Evolutionary conservation across 2,888 invertebrate species (phyloP), one percentile per base, ranked within the genome.

Genomic region (Tachina fera): DNA sequence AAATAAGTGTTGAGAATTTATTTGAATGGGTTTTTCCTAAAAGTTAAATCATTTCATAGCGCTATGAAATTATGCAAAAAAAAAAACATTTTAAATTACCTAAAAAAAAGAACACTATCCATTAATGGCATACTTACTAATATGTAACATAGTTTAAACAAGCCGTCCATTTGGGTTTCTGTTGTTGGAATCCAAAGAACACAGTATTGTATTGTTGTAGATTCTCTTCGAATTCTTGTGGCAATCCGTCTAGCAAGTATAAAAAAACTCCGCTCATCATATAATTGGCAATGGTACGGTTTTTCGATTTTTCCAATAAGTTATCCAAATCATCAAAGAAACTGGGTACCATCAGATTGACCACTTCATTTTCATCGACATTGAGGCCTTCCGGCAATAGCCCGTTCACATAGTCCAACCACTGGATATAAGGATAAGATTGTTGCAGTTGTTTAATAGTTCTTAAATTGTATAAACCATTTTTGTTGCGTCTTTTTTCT

Each of bases 91-190:
- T n/a, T n/a, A n/a, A n/a, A n/a, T n/a, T n/a, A n/a, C n/a, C n/a
- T n/a, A n/a, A n/a, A n/a, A n/a, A n/a, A n/a, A n/a, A n/a, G n/a
- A n/a, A 3, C 3, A 3, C 4, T 31, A 2, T 31, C 31, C 31
- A 31, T 31, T 4, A 31, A 3, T 31, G 31, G 31, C 31, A n/a
- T 72, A 88, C 89, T 88, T 92, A 96, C 96, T 96, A 96, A 90
- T 95, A 95, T 86, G 96, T 95, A 43, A 96, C 95, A 13, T 96
- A 95, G 88, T 97, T 96, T 31, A 97, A 95, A 91, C 98, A 98
- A 91, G 97, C 97, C 93, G 97, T 97, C 98, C 98, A 98, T 16
- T 98, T 94, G 60, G 97, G 95, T 91, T 97, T 97, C 78, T 97
- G 94, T 91, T 97, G 97, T 0, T 97, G 96, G 91, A 96, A 96